phyloP scores from a whole-genome alignment of 2,113 vertebrate species.

The Calidris pugnax region DNA sequence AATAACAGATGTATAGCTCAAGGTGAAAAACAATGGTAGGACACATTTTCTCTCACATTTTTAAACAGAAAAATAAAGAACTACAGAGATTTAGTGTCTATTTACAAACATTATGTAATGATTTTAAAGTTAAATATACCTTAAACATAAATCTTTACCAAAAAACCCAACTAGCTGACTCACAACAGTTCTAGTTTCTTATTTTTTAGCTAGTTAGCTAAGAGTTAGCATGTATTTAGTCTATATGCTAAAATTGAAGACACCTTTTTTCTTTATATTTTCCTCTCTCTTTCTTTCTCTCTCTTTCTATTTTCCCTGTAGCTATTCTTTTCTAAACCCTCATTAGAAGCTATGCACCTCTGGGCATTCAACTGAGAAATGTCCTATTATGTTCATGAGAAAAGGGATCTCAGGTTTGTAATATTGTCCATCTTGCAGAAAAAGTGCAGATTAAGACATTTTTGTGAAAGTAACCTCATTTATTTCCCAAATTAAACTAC shows the following conservation, averaged over 20 bases:
- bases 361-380: slow-evolving; percentile 40
- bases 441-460: slow-evolving; percentile 53
- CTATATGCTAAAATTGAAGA: background rate
- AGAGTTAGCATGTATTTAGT: background rate
- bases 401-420: slow-evolving; percentile 16
- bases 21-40: background rate
- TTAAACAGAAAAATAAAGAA: background rate
- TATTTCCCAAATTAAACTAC: slow-evolving; percentile 39
- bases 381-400: slow-evolving; percentile 42
- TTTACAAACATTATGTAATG: background rate
- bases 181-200: background rate
- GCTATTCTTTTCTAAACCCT: background rate
- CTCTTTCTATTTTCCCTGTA: background rate
- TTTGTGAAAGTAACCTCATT: slow-evolving; percentile 46
- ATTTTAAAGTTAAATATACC: background rate
- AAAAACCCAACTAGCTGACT: background rate
- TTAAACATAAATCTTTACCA: background rate
- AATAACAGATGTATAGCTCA: background rate
- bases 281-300: background rate
- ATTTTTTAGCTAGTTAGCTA: background rate
- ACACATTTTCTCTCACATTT: background rate
- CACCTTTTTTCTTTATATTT: background rate
- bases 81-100: background rate
- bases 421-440: slow-evolving; percentile 57
- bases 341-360: slow-evolving; percentile 29